Conservation (phyloP, 2,888 invertebrate genomes). For the Ypsolopha scabrella region DNA sequence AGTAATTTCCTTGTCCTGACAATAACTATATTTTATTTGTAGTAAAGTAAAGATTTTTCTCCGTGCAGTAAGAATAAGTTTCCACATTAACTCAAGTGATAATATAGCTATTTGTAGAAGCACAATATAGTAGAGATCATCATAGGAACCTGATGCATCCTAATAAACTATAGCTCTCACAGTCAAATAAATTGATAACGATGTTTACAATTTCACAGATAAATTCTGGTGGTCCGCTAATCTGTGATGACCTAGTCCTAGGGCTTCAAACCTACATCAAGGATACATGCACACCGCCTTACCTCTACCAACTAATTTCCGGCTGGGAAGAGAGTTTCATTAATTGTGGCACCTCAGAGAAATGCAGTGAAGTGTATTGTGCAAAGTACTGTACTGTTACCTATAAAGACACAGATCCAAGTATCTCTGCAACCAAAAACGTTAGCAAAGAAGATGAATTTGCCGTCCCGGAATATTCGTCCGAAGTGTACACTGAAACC, state of each 20-base stretch:
- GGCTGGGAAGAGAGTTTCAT: conserved; percentile 40
- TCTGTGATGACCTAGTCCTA: conserved; percentile 39
- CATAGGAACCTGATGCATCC: too few relatives aligned
- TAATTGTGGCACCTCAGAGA: conserved; percentile 36
- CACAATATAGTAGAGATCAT: too few relatives aligned
- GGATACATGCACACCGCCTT: conserved; percentile 41
- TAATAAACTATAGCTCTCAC: too few relatives aligned
- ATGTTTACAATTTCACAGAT: conserved; percentile 25
- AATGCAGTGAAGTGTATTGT: conserved; percentile 34
- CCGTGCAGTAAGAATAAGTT: too few relatives aligned
- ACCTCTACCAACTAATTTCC: conserved; percentile 41
- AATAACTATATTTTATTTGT: too few relatives aligned
- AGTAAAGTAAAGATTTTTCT: too few relatives aligned
- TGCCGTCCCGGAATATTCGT: not conserved
- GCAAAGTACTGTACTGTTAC: conserved; percentile 29
- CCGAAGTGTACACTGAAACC: not conserved
- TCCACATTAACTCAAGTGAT: too few relatives aligned
- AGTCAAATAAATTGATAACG: too few relatives aligned
- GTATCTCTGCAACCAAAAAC: not conserved
- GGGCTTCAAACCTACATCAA: conserved; percentile 51
- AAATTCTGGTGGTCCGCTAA: conserved; percentile 51
- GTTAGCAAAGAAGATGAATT: not conserved
- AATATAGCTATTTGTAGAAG: too few relatives aligned
- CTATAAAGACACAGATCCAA: conserved; percentile 30
- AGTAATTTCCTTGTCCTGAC: too few relatives aligned